Evolutionary conservation across 1,140 invertebrate species (phyloP).

Genomic region (Tetramorium simillimum): DNA sequence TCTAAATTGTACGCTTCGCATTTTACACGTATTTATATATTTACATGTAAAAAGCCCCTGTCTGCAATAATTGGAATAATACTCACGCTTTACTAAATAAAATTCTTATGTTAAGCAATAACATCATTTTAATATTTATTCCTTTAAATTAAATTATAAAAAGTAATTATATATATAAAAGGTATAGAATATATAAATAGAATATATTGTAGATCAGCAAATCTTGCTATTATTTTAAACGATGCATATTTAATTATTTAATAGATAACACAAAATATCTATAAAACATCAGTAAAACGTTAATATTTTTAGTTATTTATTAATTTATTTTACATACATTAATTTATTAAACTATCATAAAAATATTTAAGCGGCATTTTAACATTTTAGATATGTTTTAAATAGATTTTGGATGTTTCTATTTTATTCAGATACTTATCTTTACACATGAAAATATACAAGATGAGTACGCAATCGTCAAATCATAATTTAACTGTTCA

Average conservation of each 20-base stretch:
- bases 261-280: not conserved
- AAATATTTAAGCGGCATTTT: not conserved
- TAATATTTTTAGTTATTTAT: not conserved
- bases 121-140: not conserved
- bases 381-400: not conserved
- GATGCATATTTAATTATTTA: conserved; percentile 3
- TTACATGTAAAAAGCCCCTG: not conserved
- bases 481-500: not conserved
- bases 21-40: not conserved
- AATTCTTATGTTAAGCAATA: conserved; percentile 60
- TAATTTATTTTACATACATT: not conserved
- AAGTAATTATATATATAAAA: not conserved
- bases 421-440: not conserved
- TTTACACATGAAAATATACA: not conserved
- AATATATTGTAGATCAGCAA: not conserved
- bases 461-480: not conserved
- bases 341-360: not conserved
- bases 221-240: conserved; percentile 3
- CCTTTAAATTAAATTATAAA: not conserved
- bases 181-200: not conserved
- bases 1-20: conserved; percentile 44
- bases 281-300: not conserved
- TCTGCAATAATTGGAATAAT: conserved; percentile 20
- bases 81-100: conserved; percentile 53
- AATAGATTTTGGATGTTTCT: not conserved